Percentiles rank a stretch among this genome's conserved stretches.
phyloP scores from a whole-genome alignment of 2,888 invertebrate species.

The Lampropteryx suffumata region DNA sequence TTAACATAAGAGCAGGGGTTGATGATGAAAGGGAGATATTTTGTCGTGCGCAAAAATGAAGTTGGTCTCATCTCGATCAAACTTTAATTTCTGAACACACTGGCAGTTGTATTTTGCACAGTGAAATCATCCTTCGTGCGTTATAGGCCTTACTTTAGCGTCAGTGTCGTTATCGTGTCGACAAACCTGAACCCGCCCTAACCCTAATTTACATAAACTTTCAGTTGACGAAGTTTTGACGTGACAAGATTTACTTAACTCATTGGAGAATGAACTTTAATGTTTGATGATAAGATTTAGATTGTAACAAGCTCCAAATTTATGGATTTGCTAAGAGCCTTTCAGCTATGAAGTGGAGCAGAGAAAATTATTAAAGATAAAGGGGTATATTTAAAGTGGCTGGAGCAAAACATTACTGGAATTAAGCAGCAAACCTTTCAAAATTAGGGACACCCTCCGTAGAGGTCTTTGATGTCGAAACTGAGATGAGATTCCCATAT shows the following conservation, averaged over 20 bases:
- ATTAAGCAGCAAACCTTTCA: slow-evolving; percentile 6
- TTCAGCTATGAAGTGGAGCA: slow-evolving; percentile 25
- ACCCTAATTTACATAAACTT: slow-evolving; percentile 26
- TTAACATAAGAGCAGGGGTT: too few relatives aligned
- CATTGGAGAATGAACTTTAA: slow-evolving; percentile 33
- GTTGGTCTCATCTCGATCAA: too few relatives aligned
- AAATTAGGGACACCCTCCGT: not conserved
- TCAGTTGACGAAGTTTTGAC: slow-evolving; percentile 35
- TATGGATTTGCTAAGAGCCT: slow-evolving; percentile 29
- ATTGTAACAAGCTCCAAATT: slow-evolving; percentile 25
- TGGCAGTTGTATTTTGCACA: too few relatives aligned
- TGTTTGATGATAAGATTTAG: slow-evolving; percentile 30
- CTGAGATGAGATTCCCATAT: slow-evolving; percentile 2
- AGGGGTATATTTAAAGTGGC: slow-evolving; percentile 16
- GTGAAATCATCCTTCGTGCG: not conserved
- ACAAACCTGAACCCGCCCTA: slow-evolving; percentile 15
- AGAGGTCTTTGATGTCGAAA: not conserved
- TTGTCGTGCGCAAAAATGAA: too few relatives aligned
- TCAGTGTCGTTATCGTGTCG: slow-evolving; percentile 18
- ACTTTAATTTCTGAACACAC: too few relatives aligned
- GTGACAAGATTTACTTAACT: slow-evolving; percentile 32
- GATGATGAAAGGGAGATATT: too few relatives aligned
- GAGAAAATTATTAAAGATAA: slow-evolving; percentile 26
- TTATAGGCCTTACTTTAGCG: slow-evolving; percentile 1
- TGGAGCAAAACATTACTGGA: slow-evolving; percentile 13